Evolutionary conservation across 2,113 vertebrate genomes (phyloP).

Genomic region (Lathamus discolor): DNA sequence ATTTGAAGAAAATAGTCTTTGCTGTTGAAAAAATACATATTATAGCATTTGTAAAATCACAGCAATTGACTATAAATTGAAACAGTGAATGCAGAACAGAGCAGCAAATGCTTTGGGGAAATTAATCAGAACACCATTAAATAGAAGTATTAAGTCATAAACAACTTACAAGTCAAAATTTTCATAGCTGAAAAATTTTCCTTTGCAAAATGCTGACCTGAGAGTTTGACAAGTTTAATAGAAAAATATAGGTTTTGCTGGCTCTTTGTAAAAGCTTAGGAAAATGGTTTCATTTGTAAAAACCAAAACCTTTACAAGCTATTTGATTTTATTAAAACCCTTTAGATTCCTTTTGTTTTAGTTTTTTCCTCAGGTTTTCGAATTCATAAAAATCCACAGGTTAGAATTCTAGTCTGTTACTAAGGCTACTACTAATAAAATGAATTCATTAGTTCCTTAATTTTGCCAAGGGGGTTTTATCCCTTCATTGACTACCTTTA

Average conservation of each 20-base stretch:
- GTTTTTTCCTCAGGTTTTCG: neutral
- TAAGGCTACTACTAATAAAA: neutral
- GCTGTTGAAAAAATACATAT: neutral
- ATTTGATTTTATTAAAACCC: neutral
- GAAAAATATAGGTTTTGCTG: neutral
- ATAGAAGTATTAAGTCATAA: neutral
- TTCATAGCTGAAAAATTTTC: neutral
- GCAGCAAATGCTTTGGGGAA: neutral
- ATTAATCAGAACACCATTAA: neutral
- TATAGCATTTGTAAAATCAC: neutral
- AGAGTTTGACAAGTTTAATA: neutral
- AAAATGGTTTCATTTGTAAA: neutral
- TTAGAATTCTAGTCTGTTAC: neutral
- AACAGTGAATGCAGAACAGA: neutral
- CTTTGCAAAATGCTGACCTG: neutral
- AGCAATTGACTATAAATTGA: neutral
- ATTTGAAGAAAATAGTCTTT: neutral
- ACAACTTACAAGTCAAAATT: neutral
- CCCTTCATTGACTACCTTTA: neutral
- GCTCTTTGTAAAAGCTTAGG: neutral
- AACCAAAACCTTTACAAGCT: rapidly evolving
- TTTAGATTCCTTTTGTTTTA: neutral
- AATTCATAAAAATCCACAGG: neutral
- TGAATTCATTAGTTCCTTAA: neutral
- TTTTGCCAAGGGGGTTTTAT: neutral